Conservation (phyloP, 2,888 invertebrate species). For the Corbicula japonica region DNA sequence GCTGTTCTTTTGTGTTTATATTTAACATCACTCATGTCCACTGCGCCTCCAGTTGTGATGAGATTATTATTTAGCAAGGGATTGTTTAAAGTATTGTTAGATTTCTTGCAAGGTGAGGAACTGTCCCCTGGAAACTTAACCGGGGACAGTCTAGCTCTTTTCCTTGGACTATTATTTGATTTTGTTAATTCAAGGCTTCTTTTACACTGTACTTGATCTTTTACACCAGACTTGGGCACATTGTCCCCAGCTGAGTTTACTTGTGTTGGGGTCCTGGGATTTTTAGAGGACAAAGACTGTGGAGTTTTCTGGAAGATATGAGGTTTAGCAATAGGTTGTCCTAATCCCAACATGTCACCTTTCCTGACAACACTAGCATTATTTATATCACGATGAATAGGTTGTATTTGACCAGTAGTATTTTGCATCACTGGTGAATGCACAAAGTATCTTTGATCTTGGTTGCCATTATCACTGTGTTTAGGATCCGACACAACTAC, state of each 20-base stretch:
- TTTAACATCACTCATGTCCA: too few relatives aligned
- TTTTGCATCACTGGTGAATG: not conserved
- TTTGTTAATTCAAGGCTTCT: not conserved
- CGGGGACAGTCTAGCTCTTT: too few relatives aligned
- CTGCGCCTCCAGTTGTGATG: too few relatives aligned
- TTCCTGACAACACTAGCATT: too few relatives aligned
- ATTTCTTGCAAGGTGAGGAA: not conserved
- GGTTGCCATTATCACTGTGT: not conserved
- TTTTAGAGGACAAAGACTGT: too few relatives aligned
- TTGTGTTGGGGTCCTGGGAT: not conserved
- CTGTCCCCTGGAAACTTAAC: not conserved
- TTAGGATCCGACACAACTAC: not conserved
- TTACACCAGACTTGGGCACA: not conserved
- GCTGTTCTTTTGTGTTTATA: too few relatives aligned
- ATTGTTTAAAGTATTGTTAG: too few relatives aligned
- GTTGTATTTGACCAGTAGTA: too few relatives aligned
- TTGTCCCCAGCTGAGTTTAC: not conserved
- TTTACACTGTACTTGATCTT: not conserved
- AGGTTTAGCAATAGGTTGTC: too few relatives aligned
- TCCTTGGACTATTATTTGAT: conserved; percentile 4
- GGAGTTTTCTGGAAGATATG: not conserved
- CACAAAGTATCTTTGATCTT: not conserved
- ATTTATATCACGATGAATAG: too few relatives aligned
- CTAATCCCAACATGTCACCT: too few relatives aligned
- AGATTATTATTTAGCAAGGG: too few relatives aligned